Evolutionary conservation across 2,797 vertebrate genomes (phyloP).

Genomic region (Acipenser transmontanus): DNA sequence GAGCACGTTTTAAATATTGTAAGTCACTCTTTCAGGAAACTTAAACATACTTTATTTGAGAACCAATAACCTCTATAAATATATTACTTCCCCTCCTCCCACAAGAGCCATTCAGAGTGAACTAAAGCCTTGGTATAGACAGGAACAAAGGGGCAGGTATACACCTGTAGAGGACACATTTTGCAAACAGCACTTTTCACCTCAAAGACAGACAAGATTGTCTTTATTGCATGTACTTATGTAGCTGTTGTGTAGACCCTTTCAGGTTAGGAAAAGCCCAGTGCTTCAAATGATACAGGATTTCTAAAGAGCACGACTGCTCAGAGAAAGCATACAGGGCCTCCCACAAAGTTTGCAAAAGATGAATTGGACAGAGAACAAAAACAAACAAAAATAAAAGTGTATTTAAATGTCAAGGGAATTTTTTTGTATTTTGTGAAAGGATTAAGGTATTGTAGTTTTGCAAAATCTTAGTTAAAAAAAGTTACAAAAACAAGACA

Average conservation of each 20-base stretch:
- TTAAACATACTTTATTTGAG: too few species aligned
- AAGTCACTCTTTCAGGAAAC: too few species aligned
- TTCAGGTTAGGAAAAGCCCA: slow-evolving; percentile 19
- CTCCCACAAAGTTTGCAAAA: slow-evolving; percentile 10
- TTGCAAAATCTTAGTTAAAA: too few species aligned
- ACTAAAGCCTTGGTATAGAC: slow-evolving; percentile 9
- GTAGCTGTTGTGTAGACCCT: slow-evolving; percentile 21
- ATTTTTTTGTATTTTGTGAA: too few species aligned
- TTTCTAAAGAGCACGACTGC: slow-evolving; percentile 18
- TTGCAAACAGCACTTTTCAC: slow-evolving; percentile 47
- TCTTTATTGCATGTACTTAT: slow-evolving; percentile 23
- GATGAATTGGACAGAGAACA: background rate
- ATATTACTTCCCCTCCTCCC: background rate
- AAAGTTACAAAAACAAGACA: too few species aligned
- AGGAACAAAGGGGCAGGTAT: slow-evolving; percentile 22
- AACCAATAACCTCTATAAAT: too few species aligned
- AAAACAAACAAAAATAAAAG: too few species aligned
- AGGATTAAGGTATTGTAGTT: too few species aligned
- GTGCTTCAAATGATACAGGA: slow-evolving; percentile 15
- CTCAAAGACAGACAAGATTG: slow-evolving; percentile 45
- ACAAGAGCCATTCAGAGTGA: background rate
- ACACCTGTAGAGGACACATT: slow-evolving; percentile 40
- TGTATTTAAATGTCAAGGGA: too few species aligned
- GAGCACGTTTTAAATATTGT: too few species aligned
- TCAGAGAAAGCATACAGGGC: slow-evolving; percentile 16